Conservation (phyloP, 2,113 vertebrate genomes). For the Bucco capensis region DNA sequence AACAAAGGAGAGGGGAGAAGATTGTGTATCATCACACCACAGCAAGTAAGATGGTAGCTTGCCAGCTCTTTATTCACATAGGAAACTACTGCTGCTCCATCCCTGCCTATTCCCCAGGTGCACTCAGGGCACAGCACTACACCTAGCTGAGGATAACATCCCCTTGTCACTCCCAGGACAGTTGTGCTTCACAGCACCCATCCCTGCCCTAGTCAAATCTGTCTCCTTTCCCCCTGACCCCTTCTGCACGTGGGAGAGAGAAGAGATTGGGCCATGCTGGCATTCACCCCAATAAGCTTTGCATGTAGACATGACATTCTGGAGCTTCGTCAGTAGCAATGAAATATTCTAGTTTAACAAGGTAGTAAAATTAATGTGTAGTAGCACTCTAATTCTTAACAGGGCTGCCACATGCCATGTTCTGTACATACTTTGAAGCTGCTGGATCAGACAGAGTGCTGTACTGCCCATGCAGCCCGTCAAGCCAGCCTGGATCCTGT, state of each 20-base stretch:
- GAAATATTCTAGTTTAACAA: constrained; percentile 4
- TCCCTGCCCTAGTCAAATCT: neutral
- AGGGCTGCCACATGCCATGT: neutral
- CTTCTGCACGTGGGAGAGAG: neutral
- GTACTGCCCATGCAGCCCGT: neutral
- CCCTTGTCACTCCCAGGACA: neutral
- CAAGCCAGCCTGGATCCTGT: neutral
- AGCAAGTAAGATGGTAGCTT: neutral
- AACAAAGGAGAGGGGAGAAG: neutral
- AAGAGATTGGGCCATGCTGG: neutral
- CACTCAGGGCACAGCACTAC: neutral
- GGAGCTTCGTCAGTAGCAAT: neutral
- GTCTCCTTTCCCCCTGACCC: neutral
- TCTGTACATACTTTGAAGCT: neutral
- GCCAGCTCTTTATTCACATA: neutral
- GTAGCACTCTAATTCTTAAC: neutral
- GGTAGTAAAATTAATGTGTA: neutral
- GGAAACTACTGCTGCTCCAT: neutral
- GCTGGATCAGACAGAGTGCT: neutral
- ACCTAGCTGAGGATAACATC: neutral
- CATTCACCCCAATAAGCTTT: neutral
- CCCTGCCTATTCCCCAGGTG: neutral
- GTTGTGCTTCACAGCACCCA: neutral
- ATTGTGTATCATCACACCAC: neutral
- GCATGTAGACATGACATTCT: neutral